Percentiles rank a stretch among this genome's conserved stretches.
Evolutionary conservation across 35 echinoderm and acorn worm species (phyloP).

Genomic region (Heliocidaris tuberculata): DNA sequence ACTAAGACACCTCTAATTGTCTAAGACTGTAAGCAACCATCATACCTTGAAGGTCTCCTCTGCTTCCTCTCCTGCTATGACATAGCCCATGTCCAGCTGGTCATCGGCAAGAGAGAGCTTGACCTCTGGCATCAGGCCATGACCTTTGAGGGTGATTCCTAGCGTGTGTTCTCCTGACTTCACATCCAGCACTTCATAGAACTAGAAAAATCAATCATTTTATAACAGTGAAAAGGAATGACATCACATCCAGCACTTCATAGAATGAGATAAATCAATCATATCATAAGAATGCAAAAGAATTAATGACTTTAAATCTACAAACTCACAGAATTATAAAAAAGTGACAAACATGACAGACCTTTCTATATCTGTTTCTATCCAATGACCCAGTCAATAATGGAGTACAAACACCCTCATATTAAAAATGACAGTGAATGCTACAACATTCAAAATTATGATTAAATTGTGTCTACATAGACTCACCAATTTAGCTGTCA

Average conservation of each 20-base stretch:
- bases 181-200: slow-evolving; percentile 86
- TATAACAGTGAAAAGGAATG: no score
- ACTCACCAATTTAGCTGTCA: slow-evolving; percentile 85
- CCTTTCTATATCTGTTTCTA: no score
- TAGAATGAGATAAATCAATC: no score
- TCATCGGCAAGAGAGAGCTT: slow-evolving; percentile 77
- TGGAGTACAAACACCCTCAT: no score
- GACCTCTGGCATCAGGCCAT: slow-evolving; percentile 79
- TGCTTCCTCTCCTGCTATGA: slow-evolving; percentile 80
- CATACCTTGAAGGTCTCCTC: slow-evolving; percentile 90
- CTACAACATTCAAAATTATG: background rate
- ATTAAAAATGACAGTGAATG: no score
- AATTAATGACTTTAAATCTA: no score
- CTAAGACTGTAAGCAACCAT: background rate
- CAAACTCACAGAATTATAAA: no score
- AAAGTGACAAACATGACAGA: no score
- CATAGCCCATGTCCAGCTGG: slow-evolving; percentile 79
- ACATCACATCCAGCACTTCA: background rate
- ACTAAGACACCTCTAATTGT: no score
- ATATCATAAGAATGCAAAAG: no score
- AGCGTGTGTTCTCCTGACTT: slow-evolving; percentile 68
- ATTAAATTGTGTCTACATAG: background rate
- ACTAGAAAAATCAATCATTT: slow-evolving; percentile 59
- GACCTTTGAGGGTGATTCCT: slow-evolving; percentile 73
- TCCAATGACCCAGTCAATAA: no score